Conservation (phyloP, 1,140 invertebrate species). For the Formica selysi region DNA sequence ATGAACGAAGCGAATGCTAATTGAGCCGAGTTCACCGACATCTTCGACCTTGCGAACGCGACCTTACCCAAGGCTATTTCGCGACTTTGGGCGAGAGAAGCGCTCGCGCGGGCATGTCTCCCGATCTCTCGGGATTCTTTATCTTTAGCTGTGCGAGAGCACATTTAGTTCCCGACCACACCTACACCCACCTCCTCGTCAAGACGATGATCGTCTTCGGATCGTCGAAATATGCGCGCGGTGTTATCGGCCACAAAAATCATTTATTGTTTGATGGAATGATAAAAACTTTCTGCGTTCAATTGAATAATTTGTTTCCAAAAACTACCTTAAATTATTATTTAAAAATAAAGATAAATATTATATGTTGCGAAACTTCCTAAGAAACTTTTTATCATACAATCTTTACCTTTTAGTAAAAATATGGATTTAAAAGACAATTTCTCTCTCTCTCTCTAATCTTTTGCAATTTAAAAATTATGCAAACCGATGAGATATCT, state of each 20-base stretch:
- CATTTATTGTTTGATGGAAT: too few relatives aligned
- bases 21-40: conserved; percentile 62
- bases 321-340: too few relatives aligned
- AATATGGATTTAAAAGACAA: too few relatives aligned
- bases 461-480: neutral
- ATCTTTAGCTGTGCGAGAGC: conserved; percentile 52
- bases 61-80: conserved; percentile 75
- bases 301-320: too few relatives aligned
- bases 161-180: neutral
- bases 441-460: neutral
- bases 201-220: neutral
- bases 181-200: neutral
- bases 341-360: too few relatives aligned
- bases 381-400: too few relatives aligned
- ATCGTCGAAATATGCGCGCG: conserved; percentile 25
- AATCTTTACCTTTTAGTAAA: too few relatives aligned
- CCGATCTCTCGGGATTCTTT: conserved; percentile 67
- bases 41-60: conserved; percentile 62
- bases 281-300: too few relatives aligned
- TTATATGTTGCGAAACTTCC: too few relatives aligned
- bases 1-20: conserved; percentile 24
- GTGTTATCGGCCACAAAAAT: neutral
- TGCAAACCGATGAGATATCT: neutral
- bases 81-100: conserved; percentile 50
- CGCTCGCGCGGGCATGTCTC: conserved; percentile 59